These are phyloP conservation scores for Kryptopterus vitreolus DNA, from an alignment of 2,797 vertebrate species.

Conservation along the genomic window DNA sequence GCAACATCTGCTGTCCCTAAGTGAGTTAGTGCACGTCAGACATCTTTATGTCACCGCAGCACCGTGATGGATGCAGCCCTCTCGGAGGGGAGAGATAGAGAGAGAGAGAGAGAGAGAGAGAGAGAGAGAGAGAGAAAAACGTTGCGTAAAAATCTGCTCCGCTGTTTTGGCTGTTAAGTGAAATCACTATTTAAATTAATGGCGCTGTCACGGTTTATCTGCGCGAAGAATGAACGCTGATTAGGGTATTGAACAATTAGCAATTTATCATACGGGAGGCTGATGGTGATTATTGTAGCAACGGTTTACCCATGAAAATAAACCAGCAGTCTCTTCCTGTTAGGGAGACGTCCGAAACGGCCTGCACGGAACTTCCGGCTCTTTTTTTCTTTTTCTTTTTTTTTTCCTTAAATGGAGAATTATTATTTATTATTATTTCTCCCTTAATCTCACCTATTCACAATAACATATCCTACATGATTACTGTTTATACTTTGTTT, in stretches of 20 bases:
- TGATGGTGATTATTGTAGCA: conserved; percentile 96
- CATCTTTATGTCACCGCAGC: conserved; percentile 97
- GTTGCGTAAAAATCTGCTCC: conserved; percentile 89
- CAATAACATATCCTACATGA: too few species aligned
- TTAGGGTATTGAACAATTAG: conserved; percentile 99
- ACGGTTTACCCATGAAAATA: conserved; percentile 91
- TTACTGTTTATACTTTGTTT: too few species aligned
- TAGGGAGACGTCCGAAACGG: conserved; percentile 42
- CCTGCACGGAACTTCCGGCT: not conserved
- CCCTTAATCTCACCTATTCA: too few species aligned
- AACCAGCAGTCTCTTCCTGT: conserved; percentile 91
- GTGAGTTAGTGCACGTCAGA: conserved; percentile 99
- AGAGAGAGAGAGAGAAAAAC: conserved; percentile 70
- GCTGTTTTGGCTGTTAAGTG: conserved; percentile 95
- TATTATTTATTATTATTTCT: too few species aligned
- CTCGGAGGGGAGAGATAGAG: conserved; percentile 72
- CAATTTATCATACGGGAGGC: conserved; percentile 97
- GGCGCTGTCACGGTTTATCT: conserved; percentile 93
- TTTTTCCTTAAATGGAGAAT: conserved; percentile 4
- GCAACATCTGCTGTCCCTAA: conserved; percentile 99
- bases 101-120: conserved; percentile 68
- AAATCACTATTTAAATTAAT: conserved; percentile 98
- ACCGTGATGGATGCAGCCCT: conserved; percentile 93
- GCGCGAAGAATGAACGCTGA: conserved; percentile 95
- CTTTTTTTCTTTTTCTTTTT: not conserved